These are phyloP conservation scores for Pangasius sanitwongsei DNA, from an alignment of 2,797 vertebrate species.

Conservation along the genomic window DNA sequence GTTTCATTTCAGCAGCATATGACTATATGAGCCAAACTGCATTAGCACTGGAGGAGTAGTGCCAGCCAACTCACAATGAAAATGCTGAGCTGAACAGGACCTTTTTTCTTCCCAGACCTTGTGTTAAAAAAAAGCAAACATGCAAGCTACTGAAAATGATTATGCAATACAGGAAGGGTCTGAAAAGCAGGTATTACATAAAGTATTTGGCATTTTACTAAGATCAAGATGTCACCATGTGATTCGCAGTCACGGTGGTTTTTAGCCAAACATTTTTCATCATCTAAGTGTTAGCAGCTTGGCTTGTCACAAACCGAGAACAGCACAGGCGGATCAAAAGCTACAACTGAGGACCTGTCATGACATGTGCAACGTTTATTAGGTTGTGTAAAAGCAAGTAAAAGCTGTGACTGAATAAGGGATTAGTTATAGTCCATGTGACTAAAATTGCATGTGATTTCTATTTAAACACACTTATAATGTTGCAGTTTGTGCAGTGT, in stretches of 20 bases:
- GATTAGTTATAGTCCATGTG: not conserved
- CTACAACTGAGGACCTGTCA: not conserved
- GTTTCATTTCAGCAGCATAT: not conserved
- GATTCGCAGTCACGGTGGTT: not conserved
- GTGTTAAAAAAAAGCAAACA: not conserved
- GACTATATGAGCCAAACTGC: not conserved
- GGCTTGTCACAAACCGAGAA: not conserved
- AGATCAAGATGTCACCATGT: not conserved
- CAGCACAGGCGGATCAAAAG: not conserved
- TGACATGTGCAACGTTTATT: not conserved
- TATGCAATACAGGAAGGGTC: constrained; percentile 20
- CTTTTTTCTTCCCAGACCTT: constrained; percentile 1
- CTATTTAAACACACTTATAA: not conserved
- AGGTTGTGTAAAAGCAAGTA: not conserved
- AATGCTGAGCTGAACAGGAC: constrained; percentile 16
- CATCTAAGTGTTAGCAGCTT: constrained; percentile 2
- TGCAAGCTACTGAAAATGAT: constrained; percentile 8
- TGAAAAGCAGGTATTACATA: constrained; percentile 27
- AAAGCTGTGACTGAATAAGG: not conserved
- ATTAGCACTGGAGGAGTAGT: constrained; percentile 1
- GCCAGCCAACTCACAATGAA: not conserved
- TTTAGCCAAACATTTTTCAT: constrained; percentile 24
- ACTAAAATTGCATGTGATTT: not conserved
- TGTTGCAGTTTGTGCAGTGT: not conserved
- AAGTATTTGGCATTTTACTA: constrained; percentile 11